A percentile compares a stretch with the other conserved stretches of the same genome.
Conservation (phyloP, 2,797 vertebrate species). For the Discoglossus pictus region DNA sequence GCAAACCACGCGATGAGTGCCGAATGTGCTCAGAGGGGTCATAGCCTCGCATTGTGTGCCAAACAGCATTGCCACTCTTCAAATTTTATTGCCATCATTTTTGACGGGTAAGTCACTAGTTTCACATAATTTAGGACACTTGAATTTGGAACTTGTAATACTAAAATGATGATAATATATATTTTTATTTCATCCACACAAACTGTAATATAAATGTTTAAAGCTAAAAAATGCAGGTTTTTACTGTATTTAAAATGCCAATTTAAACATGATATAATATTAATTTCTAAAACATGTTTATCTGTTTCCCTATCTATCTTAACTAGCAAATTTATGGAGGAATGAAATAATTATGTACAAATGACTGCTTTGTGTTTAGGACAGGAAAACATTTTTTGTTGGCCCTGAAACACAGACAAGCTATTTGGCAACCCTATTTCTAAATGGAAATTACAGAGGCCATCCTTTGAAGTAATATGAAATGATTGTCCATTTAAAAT, state of each 20-base stretch:
- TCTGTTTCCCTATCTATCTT: not conserved
- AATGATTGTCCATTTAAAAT: conserved; percentile 12
- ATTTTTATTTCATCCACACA: too few relatives aligned
- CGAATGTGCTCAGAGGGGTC: too few relatives aligned
- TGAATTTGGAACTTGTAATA: too few relatives aligned
- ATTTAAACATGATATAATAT: conserved; percentile 2
- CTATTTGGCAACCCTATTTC: conserved; percentile 20
- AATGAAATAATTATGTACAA: not conserved
- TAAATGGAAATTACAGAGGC: conserved; percentile 7
- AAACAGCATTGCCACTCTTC: too few relatives aligned
- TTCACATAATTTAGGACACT: too few relatives aligned
- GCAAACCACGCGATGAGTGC: too few relatives aligned
- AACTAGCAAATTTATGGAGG: not conserved
- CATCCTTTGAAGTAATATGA: not conserved
- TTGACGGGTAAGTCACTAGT: too few relatives aligned
- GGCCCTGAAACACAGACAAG: conserved; percentile 3
- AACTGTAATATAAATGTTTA: too few relatives aligned
- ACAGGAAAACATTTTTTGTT: not conserved
- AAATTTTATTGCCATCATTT: too few relatives aligned
- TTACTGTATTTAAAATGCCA: too few relatives aligned
- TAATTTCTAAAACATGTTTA: conserved; percentile 1
- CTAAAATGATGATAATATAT: too few relatives aligned
- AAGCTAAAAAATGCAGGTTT: not conserved
- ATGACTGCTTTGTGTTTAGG: not conserved
- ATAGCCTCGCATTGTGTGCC: too few relatives aligned